Percentiles rank a stretch among this genome's conserved stretches.
phyloP scores from a whole-genome alignment of 2,888 invertebrate species.

The Drosophila emarginata region DNA sequence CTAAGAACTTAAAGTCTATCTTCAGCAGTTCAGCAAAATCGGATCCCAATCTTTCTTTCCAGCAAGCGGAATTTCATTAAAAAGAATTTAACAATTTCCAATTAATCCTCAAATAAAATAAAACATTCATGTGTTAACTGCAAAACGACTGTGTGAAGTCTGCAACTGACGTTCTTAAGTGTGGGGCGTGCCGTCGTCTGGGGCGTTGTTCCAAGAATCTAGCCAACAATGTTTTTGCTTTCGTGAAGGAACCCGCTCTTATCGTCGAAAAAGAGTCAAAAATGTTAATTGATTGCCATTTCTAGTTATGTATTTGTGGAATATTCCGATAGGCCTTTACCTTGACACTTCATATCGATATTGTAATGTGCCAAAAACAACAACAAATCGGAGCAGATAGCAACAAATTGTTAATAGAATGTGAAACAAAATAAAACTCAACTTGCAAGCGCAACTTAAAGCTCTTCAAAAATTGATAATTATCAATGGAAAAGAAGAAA shows the following conservation, averaged over 20 bases:
- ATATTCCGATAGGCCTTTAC: constrained; percentile 20
- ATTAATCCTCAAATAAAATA: constrained; percentile 49
- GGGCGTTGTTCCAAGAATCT: not conserved
- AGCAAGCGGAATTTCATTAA: constrained; percentile 71
- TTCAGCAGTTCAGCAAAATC: constrained; percentile 22
- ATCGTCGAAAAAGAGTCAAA: constrained; percentile 26
- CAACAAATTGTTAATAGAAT: not conserved
- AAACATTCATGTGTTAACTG: constrained; percentile 61
- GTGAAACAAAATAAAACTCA: not conserved
- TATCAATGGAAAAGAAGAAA: not conserved
- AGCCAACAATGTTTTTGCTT: not conserved
- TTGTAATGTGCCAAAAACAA: constrained; percentile 26
- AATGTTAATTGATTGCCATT: constrained; percentile 44
- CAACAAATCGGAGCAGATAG: constrained; percentile 12
- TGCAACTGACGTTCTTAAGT: not conserved
- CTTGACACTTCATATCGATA: constrained; percentile 32
- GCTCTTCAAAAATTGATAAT: not conserved
- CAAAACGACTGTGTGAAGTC: constrained; percentile 28
- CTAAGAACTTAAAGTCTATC: constrained; percentile 23
- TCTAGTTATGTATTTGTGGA: constrained; percentile 42
- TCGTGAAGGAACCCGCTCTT: constrained; percentile 18
- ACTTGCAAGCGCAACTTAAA: not conserved
- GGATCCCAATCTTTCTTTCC: constrained; percentile 28
- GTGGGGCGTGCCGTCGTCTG: not conserved
- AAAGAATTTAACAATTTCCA: constrained; percentile 27